Conservation (phyloP, 2,113 vertebrate genomes). For the Cephalopterus ornatus region DNA sequence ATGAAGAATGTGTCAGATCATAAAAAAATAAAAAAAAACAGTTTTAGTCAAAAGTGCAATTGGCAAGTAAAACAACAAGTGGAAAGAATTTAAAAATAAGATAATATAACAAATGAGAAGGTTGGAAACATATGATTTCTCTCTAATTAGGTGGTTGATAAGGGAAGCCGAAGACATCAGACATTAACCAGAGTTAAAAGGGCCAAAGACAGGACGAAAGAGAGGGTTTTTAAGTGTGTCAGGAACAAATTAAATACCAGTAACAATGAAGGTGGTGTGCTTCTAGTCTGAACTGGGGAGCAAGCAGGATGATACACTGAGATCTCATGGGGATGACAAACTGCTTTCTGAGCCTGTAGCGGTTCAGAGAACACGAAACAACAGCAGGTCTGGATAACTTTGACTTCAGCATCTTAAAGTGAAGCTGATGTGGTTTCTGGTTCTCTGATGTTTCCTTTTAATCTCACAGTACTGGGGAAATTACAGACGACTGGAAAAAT, state of each 20-base stretch:
- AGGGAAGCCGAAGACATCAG: background rate
- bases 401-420: background rate
- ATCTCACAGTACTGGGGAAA: background rate
- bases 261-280: fast-evolving
- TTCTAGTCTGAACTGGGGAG: background rate
- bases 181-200: background rate
- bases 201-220: background rate
- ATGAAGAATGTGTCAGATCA: background rate
- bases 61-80: background rate
- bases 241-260: background rate
- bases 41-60: background rate
- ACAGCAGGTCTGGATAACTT: background rate
- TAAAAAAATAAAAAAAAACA: background rate
- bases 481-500: background rate
- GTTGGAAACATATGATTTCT: background rate
- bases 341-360: background rate
- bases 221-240: fast-evolving
- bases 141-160: background rate
- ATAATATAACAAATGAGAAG: background rate
- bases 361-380: background rate
- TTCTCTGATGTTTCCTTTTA: background rate
- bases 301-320: background rate
- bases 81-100: background rate
- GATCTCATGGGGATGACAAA: background rate
- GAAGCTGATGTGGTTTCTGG: background rate